A percentile compares a stretch with the other conserved stretches of the same genome.
Conservation (phyloP, 1,140 invertebrate species). For the Globodera rostochiensis region DNA sequence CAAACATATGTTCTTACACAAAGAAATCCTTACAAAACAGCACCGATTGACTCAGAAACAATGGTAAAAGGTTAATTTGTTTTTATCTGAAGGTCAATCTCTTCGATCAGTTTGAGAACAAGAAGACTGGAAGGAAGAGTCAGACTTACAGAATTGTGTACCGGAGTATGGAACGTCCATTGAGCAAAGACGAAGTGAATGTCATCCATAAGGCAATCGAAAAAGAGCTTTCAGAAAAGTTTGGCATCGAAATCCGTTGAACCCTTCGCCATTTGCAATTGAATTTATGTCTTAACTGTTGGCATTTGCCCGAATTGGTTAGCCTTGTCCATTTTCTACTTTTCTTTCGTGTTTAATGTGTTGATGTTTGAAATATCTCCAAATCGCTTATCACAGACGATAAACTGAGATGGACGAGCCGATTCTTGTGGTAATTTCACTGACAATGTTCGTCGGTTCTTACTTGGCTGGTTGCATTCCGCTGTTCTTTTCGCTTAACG, state of each 20-base stretch:
- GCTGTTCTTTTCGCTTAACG: constrained; percentile 85
- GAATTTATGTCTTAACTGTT: not conserved
- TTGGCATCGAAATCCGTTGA: constrained; percentile 47
- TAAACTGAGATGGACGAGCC: constrained; percentile 18
- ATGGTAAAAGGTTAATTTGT: not conserved
- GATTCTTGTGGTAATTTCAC: constrained; percentile 27
- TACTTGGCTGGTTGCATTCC: constrained; percentile 91
- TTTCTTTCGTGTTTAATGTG: not conserved
- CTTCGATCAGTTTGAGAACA: constrained; percentile 84
- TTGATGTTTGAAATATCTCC: not conserved
- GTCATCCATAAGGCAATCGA: constrained; percentile 43
- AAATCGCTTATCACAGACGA: not conserved
- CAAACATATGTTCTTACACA: constrained; percentile 6
- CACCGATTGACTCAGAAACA: no score
- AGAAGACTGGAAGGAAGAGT: constrained; percentile 80
- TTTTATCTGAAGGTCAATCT: constrained; percentile 66
- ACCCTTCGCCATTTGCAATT: constrained; percentile 3
- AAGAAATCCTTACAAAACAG: not conserved
- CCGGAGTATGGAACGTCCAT: constrained; percentile 84
- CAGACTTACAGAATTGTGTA: constrained; percentile 92
- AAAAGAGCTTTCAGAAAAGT: constrained; percentile 23
- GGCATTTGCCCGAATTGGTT: not conserved
- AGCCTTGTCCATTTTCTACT: not conserved
- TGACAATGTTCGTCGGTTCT: constrained; percentile 87
- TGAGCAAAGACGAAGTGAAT: constrained; percentile 86